Conservation (phyloP, 2,888 invertebrate species). For the Schizotus pectinicornis region DNA sequence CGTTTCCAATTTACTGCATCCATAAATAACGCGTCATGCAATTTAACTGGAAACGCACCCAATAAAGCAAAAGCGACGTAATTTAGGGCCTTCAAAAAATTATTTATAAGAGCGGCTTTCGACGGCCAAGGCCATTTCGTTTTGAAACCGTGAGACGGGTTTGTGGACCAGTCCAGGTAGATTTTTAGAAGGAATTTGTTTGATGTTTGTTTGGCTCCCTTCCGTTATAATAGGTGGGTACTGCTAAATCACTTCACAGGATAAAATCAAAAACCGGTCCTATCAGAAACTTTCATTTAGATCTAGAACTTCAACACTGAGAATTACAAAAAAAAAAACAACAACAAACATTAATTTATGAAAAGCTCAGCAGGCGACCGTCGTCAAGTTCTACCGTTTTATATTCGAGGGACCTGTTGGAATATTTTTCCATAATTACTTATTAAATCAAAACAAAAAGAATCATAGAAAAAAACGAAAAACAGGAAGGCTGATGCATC, state of each 20-base stretch:
- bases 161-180: slow-evolving; percentile 27
- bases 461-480: no score
- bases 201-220: slow-evolving; percentile 26
- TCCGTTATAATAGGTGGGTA: slow-evolving; percentile 12
- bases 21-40: no score
- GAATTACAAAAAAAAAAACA: background rate
- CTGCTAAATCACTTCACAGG: slow-evolving; percentile 22
- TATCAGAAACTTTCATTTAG: slow-evolving; percentile 1
- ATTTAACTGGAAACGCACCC: no score
- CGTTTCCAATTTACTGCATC: no score
- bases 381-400: no score
- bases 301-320: background rate
- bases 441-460: no score
- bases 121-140: slow-evolving; percentile 13
- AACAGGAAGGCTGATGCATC: no score
- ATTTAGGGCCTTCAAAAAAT: background rate
- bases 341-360: background rate
- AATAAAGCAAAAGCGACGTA: no score
- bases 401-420: no score
- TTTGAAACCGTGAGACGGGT: slow-evolving; percentile 19
- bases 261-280: slow-evolving; percentile 22
- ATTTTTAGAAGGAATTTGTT: slow-evolving; percentile 30
- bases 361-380: no score
- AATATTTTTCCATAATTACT: no score
- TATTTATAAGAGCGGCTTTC: background rate